Percentiles rank a stretch among this genome's conserved stretches.
phyloP scores from a whole-genome alignment of 30 jellyfish, hydroid and myxozoan species.

The Chironex yamaguchii region DNA sequence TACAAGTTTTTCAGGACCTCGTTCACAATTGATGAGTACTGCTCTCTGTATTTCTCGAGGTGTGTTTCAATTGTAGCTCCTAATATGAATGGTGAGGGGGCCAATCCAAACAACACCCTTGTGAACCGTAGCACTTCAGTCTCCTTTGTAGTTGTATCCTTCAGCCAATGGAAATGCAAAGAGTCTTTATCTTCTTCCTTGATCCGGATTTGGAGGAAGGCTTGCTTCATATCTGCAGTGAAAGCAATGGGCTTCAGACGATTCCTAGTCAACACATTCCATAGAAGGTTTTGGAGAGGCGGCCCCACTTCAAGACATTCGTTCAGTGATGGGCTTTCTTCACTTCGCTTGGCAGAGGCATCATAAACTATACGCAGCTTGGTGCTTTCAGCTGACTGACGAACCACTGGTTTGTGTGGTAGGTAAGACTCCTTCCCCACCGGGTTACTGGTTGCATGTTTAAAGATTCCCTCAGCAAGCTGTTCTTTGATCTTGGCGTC shows the following conservation, averaged over 20 bases:
- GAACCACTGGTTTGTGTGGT: conserved; percentile 71
- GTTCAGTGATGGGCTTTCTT: conserved; percentile 64
- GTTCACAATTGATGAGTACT: conserved; percentile 33
- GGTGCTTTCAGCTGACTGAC: conserved; percentile 66
- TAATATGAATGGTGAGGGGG: conserved; percentile 71
- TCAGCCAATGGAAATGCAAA: conserved; percentile 55
- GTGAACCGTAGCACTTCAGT: conserved; percentile 53
- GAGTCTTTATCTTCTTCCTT: conserved; percentile 60
- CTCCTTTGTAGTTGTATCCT: conserved; percentile 15
- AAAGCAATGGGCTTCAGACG: conserved; percentile 34
- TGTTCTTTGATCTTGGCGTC: conserved; percentile 67
- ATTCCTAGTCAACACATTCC: conserved; percentile 59
- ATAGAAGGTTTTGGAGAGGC: conserved; percentile 55
- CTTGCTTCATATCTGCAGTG: conserved; percentile 40
- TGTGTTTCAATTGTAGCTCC: conserved; percentile 62
- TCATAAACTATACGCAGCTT: conserved; percentile 67
- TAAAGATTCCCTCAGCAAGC: conserved; percentile 61
- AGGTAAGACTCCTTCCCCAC: conserved; percentile 41
- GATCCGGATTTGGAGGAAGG: conserved; percentile 30
- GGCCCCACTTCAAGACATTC: conserved; percentile 87
- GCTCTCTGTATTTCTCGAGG: conserved; percentile 37
- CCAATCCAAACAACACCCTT: conserved; percentile 69
- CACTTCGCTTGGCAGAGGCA: conserved; percentile 69
- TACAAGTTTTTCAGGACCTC: conserved; percentile 40
- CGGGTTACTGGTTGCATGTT: conserved; percentile 27